Conservation (phyloP, 2,888 invertebrate genomes). For the Cotesia congregata region DNA sequence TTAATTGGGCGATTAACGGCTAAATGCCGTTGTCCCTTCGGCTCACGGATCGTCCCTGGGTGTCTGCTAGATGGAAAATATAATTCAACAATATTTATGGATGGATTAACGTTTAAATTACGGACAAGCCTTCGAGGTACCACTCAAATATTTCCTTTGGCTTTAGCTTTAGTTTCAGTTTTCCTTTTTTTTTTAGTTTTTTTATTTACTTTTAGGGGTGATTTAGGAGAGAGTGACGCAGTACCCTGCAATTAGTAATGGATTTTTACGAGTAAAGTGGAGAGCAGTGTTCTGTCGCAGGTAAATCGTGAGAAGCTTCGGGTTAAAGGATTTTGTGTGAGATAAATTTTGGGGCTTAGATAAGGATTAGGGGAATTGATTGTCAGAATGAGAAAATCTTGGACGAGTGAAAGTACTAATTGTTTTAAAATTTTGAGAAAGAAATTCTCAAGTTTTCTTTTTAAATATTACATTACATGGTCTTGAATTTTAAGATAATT, state of each 20-base stretch:
- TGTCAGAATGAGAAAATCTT: not conserved
- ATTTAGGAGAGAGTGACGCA: not conserved
- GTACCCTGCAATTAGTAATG: not conserved
- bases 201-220: not conserved
- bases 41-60: conserved; percentile 43
- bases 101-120: conserved; percentile 60
- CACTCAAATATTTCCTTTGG: conserved; percentile 4
- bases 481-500: not conserved
- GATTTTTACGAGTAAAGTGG: not conserved
- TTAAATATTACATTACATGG: too few species aligned
- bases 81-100: conserved; percentile 69
- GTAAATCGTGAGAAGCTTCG: not conserved
- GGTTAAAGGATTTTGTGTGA: not conserved
- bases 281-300: not conserved
- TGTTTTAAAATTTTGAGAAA: not conserved
- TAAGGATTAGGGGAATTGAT: conserved; percentile 29
- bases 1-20: conserved; percentile 71
- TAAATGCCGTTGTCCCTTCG: conserved; percentile 59
- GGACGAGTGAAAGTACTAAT: not conserved
- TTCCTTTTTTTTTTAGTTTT: not conserved
- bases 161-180: not conserved
- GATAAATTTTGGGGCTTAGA: conserved; percentile 20
- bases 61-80: conserved; percentile 61
- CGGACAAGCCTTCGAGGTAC: conserved; percentile 12
- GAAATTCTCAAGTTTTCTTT: too few species aligned